Percentiles rank a stretch among this genome's conserved stretches.
Evolutionary conservation across 2,797 vertebrate genomes (phyloP).

Genomic region (Lepilemur ruficaudatus): DNA sequence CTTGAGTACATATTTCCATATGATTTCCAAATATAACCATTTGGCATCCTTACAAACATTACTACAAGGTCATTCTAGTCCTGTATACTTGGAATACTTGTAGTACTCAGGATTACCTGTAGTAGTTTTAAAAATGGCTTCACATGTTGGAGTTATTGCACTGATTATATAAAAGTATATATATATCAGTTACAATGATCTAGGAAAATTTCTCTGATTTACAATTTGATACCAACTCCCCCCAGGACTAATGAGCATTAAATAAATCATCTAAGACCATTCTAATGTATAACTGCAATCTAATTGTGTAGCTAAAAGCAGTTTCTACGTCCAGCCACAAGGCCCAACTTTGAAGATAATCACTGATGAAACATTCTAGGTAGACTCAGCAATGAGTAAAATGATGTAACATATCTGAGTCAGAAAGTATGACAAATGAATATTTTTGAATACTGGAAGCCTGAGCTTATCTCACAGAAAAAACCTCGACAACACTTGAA

Average conservation of each 20-base stretch:
- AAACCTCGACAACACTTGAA: neutral
- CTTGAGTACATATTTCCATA: neutral
- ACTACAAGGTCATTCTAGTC: neutral
- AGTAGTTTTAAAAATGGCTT: constrained; percentile 8
- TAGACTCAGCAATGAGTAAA: constrained; percentile 30
- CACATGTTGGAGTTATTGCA: neutral
- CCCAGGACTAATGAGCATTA: neutral
- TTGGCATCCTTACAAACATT: constrained; percentile 34
- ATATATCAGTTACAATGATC: neutral
- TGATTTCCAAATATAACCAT: constrained; percentile 15
- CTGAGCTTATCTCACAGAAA: constrained; percentile 13
- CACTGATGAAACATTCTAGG: constrained; percentile 21
- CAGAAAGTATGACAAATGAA: constrained; percentile 52
- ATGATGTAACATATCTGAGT: constrained; percentile 53
- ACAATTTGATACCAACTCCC: neutral
- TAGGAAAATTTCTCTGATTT: neutral
- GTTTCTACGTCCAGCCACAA: neutral
- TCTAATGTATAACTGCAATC: neutral
- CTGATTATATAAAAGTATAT: neutral
- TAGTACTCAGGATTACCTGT: neutral
- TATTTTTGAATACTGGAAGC: constrained; percentile 31
- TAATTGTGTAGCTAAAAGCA: neutral
- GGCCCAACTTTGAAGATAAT: neutral
- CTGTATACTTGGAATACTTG: neutral
- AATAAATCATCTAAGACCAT: neutral